Percentiles rank a stretch among this genome's conserved stretches.
Conservation (phyloP, 2,113 vertebrate genomes). For the Telmatochromis sp. region DNA sequence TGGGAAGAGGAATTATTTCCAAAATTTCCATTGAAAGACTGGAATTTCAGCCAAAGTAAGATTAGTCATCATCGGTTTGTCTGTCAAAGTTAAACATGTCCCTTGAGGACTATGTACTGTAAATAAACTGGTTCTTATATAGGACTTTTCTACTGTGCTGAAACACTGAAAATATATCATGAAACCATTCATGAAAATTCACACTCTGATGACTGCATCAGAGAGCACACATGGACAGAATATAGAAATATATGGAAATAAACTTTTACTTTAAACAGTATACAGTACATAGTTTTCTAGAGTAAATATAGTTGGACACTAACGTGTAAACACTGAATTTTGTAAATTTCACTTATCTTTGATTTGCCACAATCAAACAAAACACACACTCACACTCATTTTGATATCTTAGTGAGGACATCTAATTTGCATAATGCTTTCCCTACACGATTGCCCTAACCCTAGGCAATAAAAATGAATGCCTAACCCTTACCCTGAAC, state of each 20-base stretch:
- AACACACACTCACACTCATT: neutral
- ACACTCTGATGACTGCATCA: neutral
- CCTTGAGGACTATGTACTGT: neutral
- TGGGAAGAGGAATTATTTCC: neutral
- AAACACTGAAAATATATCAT: neutral
- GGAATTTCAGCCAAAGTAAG: neutral
- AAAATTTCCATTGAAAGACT: neutral
- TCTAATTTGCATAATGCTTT: neutral
- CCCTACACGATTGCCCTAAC: fast-evolving
- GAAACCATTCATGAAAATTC: neutral
- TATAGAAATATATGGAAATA: neutral
- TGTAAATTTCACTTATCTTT: neutral
- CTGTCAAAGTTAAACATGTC: neutral
- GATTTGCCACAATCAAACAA: neutral
- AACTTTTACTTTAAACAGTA: neutral
- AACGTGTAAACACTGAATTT: neutral
- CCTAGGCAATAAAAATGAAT: neutral
- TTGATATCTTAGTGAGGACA: neutral
- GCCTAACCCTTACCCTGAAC: neutral
- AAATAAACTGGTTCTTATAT: neutral
- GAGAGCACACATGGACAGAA: neutral
- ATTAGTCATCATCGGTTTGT: neutral
- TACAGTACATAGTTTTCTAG: neutral
- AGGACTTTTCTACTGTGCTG: neutral
- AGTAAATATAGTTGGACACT: neutral